Base-by-base conservation (phyloP, 2,888 invertebrate genomes). In the Sarcophaga variegata region DNA sequence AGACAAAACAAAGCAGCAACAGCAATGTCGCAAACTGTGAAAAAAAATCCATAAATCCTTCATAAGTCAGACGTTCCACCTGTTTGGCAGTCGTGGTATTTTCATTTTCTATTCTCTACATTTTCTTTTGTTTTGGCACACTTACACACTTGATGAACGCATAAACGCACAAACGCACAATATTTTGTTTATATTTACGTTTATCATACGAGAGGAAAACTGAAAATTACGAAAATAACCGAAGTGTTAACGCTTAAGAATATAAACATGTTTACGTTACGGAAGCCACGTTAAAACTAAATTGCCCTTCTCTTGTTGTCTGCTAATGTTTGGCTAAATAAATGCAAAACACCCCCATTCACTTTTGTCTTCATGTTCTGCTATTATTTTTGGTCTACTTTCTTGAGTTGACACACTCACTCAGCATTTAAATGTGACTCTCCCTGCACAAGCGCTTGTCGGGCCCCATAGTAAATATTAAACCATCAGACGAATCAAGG, bases 361-460 rank as follows among this genome's bases (percentile, higher is more conserved):
- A 62, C 10, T n/a, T 22, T 20, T 22, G 22, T 20, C 60, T 47
- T 25, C 49, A 17, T 45, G 37, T 14, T 12, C 14, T 27, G 17
- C 12, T 22, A 27, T 66, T 37, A 27, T 17, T 66, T 54, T 54
- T 54, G 54, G 17, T 54, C 54, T 54, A 54, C 54, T 54, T 54
- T 54, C 54, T 54, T 14, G 62, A 62, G 62, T 20, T n/a, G 3
- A 67, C 25, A 63, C 20, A 54, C 49, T 72, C 64, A 37, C 27
- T 14, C 66, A 59, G 59, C 75, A 27, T 45, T 75, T 62, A 20
- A 71, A 64, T 11, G 45, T 37, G 45, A 37, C 83, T 83, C 83
- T 84, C 84, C 64, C 70, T 84, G 84, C 84, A 75, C 84, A 84
- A 25, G 84, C 84, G 84, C 84, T 71, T 63, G 47, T 75, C 14